Evolutionary conservation across 1,140 invertebrate genomes (phyloP).

Genomic region (Lordiphosa collinella): DNA sequence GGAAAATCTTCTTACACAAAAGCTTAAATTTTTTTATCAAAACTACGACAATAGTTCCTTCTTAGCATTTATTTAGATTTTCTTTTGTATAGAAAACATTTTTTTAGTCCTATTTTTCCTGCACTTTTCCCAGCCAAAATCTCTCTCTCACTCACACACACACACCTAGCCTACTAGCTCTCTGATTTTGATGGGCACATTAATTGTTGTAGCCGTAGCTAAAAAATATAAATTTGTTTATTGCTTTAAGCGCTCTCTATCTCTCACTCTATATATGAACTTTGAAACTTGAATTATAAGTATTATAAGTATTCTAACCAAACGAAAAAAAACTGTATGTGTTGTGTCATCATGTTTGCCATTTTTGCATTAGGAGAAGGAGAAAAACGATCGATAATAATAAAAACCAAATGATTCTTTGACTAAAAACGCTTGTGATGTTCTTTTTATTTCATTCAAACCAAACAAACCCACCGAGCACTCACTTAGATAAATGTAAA

Average conservation of each 20-base stretch:
- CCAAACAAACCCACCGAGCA: slow-evolving; percentile 58
- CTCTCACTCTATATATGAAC: slow-evolving; percentile 1
- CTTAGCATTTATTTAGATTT: no score
- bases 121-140: background rate
- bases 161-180: no score
- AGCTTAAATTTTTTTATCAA: no score
- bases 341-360: slow-evolving; percentile 34
- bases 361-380: slow-evolving; percentile 30
- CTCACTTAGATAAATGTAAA: slow-evolving; percentile 33
- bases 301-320: slow-evolving; percentile 22
- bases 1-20: no score
- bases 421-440: slow-evolving; percentile 79
- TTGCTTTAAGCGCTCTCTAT: slow-evolving; percentile 9
- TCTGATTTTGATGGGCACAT: no score
- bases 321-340: slow-evolving; percentile 33
- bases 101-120: background rate
- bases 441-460: slow-evolving; percentile 69
- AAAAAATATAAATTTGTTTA: slow-evolving; percentile 5
- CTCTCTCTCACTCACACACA: no score
- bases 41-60: no score
- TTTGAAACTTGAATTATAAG: slow-evolving; percentile 1
- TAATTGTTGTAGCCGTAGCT: slow-evolving; percentile 9
- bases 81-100: background rate
- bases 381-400: slow-evolving; percentile 72
- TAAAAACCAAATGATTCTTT: slow-evolving; percentile 74